Evolutionary conservation across 2,113 vertebrate genomes (phyloP), one percentile per base, ranked within the genome.

Genomic region (Scatophagus argus): DNA sequence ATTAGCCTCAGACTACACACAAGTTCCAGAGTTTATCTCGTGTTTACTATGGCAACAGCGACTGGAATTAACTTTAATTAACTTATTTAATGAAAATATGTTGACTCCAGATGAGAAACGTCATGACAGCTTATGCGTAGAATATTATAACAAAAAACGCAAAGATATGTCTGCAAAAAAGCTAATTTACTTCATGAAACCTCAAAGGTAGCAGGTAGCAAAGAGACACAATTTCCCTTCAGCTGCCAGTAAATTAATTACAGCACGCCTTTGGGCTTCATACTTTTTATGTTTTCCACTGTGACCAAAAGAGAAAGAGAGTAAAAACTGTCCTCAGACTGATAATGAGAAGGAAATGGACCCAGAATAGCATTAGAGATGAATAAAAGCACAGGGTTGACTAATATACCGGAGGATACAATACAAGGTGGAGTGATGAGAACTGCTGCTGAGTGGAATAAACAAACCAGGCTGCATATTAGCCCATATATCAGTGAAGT

Each of bases 261-360:
- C 62, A 47, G 16, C 27, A 0, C 13, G 32, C 10, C 60, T 49
- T 9, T 56, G 59, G 32, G 32, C 61, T 51, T 72, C 27, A 58
- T 58, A 34, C 41, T 63, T 32, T n/a, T 64, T 21, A 34, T 27
- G 10, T 64, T 44, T 41, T 32, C 19, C 36, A 36, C 29, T 64
- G 7, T 64, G 38, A 52, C 19, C 8, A 16, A 77, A n/a, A 62
- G 11, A 9, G 56, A 70, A 55, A 63, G 25, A 61, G 32, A 49
- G 36, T 59, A 29, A 60, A 51, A 65, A 39, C 59, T 11, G 7
- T 39, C 17, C 17, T 55, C 16, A 55, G 32, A 56, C 21, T 44
- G 47, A 19, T 38, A 59, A 59, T 54, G 38, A 72, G 32, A 66
- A 43, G 58, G n/a, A 82, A 71, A 66, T 16, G 46, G 29, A 29